phyloP scores from a whole-genome alignment of 2,888 invertebrate species.

The Autographa pulchrina region DNA sequence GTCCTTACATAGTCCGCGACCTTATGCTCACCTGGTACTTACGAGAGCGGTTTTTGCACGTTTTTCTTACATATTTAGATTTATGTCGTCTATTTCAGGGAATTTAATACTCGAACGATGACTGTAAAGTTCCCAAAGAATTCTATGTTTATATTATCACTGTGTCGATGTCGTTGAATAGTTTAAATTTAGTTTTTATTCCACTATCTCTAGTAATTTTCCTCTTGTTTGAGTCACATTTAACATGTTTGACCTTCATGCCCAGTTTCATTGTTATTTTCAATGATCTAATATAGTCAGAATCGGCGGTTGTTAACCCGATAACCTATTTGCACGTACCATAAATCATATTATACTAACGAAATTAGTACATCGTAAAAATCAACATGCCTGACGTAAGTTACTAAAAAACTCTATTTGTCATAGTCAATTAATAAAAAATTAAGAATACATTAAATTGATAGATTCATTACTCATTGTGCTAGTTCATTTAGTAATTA shows the following conservation, averaged over 20 bases:
- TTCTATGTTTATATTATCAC: too few species aligned
- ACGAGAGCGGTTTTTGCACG: slow-evolving; percentile 56
- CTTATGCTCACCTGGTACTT: slow-evolving; percentile 85
- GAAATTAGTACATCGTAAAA: slow-evolving; percentile 35
- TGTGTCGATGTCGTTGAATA: not conserved
- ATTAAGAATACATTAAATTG: slow-evolving; percentile 27
- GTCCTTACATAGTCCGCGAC: slow-evolving; percentile 83
- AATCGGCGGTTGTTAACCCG: slow-evolving; percentile 63
- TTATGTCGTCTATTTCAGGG: slow-evolving; percentile 7
- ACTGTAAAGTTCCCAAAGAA: not conserved
- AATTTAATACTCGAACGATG: not conserved
- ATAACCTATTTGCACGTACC: slow-evolving; percentile 55
- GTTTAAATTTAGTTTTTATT: not conserved
- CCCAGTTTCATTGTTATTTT: slow-evolving; percentile 49
- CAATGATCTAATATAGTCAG: slow-evolving; percentile 51
- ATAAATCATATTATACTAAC: slow-evolving; percentile 49
- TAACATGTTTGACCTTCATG: slow-evolving; percentile 47
- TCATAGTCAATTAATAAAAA: slow-evolving; percentile 26
- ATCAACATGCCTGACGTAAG: slow-evolving; percentile 1
- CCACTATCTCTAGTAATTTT: slow-evolving; percentile 12
- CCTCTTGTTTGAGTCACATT: slow-evolving; percentile 26
- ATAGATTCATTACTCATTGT: slow-evolving; percentile 33
- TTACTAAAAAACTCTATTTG: slow-evolving; percentile 31
- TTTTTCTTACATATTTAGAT: slow-evolving; percentile 14
- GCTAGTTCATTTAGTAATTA: slow-evolving; percentile 32